phyloP scores from a whole-genome alignment of 2,797 vertebrate species.

The Prionace glauca region DNA sequence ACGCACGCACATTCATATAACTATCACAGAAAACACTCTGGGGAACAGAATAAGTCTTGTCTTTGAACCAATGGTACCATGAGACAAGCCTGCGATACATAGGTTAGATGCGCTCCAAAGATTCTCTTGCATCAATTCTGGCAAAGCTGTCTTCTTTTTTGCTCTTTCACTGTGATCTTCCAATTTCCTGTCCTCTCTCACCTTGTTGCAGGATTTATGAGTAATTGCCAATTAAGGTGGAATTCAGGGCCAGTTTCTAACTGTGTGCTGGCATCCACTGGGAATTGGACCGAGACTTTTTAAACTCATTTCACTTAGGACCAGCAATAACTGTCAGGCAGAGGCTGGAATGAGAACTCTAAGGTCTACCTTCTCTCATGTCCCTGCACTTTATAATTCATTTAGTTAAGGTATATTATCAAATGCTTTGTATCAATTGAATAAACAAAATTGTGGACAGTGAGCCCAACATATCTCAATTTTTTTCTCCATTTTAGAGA shows the following conservation, averaged over 20 bases:
- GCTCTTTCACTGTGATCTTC: background rate
- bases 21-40: background rate
- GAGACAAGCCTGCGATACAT: background rate
- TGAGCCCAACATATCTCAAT: background rate
- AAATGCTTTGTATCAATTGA: background rate
- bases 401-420: background rate
- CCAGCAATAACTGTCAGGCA: background rate
- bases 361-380: background rate
- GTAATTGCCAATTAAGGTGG: constrained; percentile 11
- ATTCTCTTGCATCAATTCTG: background rate
- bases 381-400: background rate
- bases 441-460: background rate
- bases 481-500: background rate
- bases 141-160: background rate
- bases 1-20: background rate
- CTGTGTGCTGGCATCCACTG: background rate
- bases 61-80: background rate
- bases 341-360: background rate
- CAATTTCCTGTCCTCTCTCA: background rate
- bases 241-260: background rate
- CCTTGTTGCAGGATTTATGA: background rate
- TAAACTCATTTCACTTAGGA: background rate
- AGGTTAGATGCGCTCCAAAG: no score
- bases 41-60: background rate
- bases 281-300: background rate